phyloP scores from a whole-genome alignment of 1,140 invertebrate species.

The Leptopilina boulardi region DNA sequence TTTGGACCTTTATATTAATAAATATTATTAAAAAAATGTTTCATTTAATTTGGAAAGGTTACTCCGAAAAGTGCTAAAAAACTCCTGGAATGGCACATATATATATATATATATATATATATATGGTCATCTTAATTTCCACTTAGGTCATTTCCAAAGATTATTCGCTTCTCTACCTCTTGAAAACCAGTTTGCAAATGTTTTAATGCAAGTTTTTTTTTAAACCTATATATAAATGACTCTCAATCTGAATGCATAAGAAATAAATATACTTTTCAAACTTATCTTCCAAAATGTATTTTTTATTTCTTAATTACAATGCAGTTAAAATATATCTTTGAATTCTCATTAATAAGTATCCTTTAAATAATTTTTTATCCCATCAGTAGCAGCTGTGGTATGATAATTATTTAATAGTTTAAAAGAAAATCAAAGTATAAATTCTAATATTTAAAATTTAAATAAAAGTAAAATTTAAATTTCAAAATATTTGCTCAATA shows the following conservation, averaged over 20 bases:
- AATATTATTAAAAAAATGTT: too few relatives aligned
- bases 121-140: neutral
- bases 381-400: neutral
- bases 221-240: neutral
- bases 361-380: neutral
- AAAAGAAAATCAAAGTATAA: too few relatives aligned
- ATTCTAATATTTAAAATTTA: too few relatives aligned
- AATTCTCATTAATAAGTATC: neutral
- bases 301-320: neutral
- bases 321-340: neutral
- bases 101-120: too few relatives aligned
- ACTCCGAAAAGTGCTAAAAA: too few relatives aligned
- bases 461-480: too few relatives aligned
- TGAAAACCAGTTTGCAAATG: conserved; percentile 8
- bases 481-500: too few relatives aligned
- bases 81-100: too few relatives aligned
- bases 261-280: neutral
- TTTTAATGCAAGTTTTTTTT: neutral
- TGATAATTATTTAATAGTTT: neutral
- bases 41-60: too few relatives aligned
- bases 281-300: neutral
- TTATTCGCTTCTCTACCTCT: neutral
- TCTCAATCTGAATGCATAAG: neutral
- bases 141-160: neutral
- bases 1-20: too few relatives aligned